Conservation (phyloP, 2,113 vertebrate species). For the Otis tarda region DNA sequence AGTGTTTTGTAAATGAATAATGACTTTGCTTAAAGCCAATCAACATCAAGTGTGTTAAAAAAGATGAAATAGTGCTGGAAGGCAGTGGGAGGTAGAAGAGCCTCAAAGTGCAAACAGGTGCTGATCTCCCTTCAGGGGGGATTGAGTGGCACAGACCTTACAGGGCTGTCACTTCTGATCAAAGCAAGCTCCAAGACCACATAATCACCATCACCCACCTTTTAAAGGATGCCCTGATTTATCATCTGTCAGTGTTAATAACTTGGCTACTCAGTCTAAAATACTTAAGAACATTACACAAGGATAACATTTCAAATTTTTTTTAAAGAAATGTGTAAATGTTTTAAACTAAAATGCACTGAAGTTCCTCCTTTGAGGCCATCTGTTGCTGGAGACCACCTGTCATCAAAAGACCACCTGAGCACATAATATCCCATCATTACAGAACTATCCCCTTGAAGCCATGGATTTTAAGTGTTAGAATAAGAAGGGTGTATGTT, state of each 20-base stretch:
- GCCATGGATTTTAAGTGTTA: background rate
- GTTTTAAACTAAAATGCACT: background rate
- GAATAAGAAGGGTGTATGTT: background rate
- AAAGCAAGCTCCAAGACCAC: slow-evolving; percentile 80
- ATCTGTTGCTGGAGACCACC: slow-evolving; percentile 50
- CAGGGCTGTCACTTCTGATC: slow-evolving; percentile 83
- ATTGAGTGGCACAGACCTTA: slow-evolving; percentile 68
- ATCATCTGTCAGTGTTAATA: slow-evolving; percentile 66
- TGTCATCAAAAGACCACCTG: slow-evolving; percentile 51
- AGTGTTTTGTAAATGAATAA: slow-evolving; percentile 29
- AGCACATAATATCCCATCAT: background rate
- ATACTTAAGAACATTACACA: slow-evolving; percentile 50
- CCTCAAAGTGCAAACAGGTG: slow-evolving; percentile 88
- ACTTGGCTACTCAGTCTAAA: slow-evolving; percentile 61
- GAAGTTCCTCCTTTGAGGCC: slow-evolving; percentile 26
- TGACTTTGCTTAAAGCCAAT: slow-evolving; percentile 55
- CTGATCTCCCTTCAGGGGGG: slow-evolving; percentile 73
- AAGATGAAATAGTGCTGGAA: slow-evolving; percentile 62
- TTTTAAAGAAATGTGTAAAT: slow-evolving; percentile 14
- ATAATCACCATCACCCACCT: slow-evolving; percentile 75
- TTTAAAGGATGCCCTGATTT: slow-evolving; percentile 58
- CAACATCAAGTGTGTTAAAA: slow-evolving; percentile 36
- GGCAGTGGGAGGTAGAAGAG: slow-evolving; percentile 75
- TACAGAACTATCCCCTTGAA: background rate
- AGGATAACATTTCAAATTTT: slow-evolving; percentile 23